Evolutionary conservation across 30 jellyfish, hydroid and myxozoan genomes (phyloP).

Genomic region (Chironex yamaguchii): DNA sequence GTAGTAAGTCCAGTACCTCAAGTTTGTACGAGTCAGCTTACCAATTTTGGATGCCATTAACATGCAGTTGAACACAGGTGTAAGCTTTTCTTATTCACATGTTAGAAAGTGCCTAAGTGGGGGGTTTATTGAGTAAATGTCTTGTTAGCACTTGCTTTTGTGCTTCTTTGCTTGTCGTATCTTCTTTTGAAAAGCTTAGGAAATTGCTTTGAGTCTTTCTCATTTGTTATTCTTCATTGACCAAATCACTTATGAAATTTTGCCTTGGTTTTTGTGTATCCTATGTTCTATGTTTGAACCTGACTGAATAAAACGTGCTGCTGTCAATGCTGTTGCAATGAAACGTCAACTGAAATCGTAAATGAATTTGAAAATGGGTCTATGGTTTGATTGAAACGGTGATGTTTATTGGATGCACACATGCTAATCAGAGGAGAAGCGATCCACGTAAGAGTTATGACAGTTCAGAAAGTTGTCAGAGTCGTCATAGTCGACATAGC

Average conservation of each 20-base stretch:
- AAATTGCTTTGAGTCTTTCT: too few species aligned
- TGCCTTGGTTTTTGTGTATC: slow-evolving; percentile 77
- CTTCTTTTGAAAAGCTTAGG: too few species aligned
- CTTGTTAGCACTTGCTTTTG: too few species aligned
- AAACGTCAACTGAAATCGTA: background rate
- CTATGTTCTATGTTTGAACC: slow-evolving; percentile 63
- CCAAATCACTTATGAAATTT: slow-evolving; percentile 57
- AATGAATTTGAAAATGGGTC: slow-evolving; percentile 51
- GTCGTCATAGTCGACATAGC: slow-evolving; percentile 19
- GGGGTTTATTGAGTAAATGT: too few species aligned
- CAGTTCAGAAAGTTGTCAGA: slow-evolving; percentile 30
- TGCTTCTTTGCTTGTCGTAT: too few species aligned
- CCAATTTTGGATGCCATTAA: too few species aligned
- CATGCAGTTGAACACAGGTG: too few species aligned
- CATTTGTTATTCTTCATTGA: too few species aligned
- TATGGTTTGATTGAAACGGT: slow-evolving; percentile 60
- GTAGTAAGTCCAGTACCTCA: too few species aligned
- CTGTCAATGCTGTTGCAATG: slow-evolving; percentile 61
- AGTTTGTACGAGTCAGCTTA: too few species aligned
- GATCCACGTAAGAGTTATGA: slow-evolving; percentile 63
- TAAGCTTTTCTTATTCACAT: too few species aligned
- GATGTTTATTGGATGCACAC: slow-evolving; percentile 11
- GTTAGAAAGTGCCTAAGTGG: too few species aligned
- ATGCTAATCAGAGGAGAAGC: slow-evolving; percentile 56
- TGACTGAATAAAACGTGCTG: slow-evolving; percentile 70